These are phyloP conservation scores for Listrodromus nycthemerus DNA, from an alignment of 2,888 invertebrate species.

Conservation along the genomic window DNA sequence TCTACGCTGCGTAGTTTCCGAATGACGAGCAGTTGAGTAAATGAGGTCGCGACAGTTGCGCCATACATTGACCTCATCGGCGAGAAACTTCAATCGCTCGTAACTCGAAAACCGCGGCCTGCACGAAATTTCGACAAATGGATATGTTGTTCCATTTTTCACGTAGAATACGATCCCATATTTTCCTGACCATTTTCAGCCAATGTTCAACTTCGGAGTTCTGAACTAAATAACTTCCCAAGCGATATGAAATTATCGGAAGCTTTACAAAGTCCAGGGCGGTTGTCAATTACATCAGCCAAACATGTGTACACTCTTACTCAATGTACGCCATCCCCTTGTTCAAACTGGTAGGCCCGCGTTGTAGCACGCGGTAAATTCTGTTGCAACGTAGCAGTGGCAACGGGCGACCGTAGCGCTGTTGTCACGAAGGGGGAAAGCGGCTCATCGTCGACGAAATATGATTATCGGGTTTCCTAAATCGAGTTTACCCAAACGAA, in stretches of 20 bases:
- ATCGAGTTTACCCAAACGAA: constrained; percentile 76
- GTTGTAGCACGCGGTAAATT: constrained; percentile 9
- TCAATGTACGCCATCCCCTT: constrained; percentile 17
- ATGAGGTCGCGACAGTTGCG: too few relatives aligned
- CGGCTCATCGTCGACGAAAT: constrained; percentile 67
- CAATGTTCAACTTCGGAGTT: neutral
- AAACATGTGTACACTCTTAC: neutral
- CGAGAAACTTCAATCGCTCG: too few relatives aligned
- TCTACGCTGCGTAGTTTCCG: too few relatives aligned
- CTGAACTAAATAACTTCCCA: neutral
- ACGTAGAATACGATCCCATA: too few relatives aligned
- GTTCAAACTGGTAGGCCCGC: constrained; percentile 1
- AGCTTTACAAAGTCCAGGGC: neutral
- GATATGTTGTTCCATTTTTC: too few relatives aligned
- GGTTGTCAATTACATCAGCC: neutral
- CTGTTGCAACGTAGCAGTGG: constrained; percentile 8
- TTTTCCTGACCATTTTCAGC: neutral
- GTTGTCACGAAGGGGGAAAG: neutral
- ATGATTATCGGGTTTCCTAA: constrained; percentile 71
- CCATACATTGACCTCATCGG: too few relatives aligned
- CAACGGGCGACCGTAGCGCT: constrained; percentile 10
- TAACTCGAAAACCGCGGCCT: too few relatives aligned
- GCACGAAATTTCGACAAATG: too few relatives aligned
- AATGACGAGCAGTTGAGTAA: too few relatives aligned
- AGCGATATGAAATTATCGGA: neutral